phyloP scores from a whole-genome alignment of 2,888 invertebrate species.

The Cremastobaeus sp. region DNA sequence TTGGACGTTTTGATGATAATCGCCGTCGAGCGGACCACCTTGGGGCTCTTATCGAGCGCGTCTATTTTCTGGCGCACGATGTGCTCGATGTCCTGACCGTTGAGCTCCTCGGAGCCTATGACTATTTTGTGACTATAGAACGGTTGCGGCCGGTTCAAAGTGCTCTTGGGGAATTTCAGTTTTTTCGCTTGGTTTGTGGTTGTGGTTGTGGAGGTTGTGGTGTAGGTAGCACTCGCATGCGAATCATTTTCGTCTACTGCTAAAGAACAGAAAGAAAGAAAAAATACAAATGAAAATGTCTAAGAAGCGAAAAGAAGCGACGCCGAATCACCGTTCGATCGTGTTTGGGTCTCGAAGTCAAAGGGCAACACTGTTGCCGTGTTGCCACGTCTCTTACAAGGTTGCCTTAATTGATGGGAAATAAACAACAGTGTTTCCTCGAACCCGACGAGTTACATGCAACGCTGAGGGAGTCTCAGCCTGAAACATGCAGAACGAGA shows the following conservation, averaged over 20 bases:
- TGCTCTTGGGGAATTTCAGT: slow-evolving; percentile 75
- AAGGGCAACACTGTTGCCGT: too few relatives aligned
- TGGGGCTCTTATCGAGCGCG: slow-evolving; percentile 74
- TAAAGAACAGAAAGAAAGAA: slow-evolving; percentile 77
- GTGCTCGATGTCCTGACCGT: slow-evolving; percentile 73
- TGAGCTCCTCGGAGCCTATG: slow-evolving; percentile 75
- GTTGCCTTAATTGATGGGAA: too few relatives aligned
- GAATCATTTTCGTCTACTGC: slow-evolving; percentile 76
- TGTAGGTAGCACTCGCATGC: slow-evolving; percentile 77
- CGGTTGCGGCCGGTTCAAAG: slow-evolving; percentile 71
- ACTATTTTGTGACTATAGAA: slow-evolving; percentile 77
- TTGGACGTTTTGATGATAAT: slow-evolving; percentile 75
- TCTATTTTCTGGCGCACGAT: slow-evolving; percentile 74
- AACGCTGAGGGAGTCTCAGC: slow-evolving; percentile 20
- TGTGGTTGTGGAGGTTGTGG: slow-evolving; percentile 66
- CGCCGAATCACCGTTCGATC: slow-evolving; percentile 8
- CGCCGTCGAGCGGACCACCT: slow-evolving; percentile 75
- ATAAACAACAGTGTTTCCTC: too few relatives aligned
- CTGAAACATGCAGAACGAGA: slow-evolving; percentile 42
- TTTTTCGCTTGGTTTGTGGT: slow-evolving; percentile 74
- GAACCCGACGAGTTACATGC: slow-evolving; percentile 39
- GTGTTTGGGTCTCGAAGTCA: too few relatives aligned
- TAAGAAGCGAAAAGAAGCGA: slow-evolving; percentile 64
- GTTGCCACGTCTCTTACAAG: too few relatives aligned
- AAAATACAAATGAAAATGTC: slow-evolving; percentile 64